Percentiles rank a stretch among this genome's conserved stretches.
phyloP scores from a whole-genome alignment of 2,797 vertebrate species.

The Australoheros facetus region DNA sequence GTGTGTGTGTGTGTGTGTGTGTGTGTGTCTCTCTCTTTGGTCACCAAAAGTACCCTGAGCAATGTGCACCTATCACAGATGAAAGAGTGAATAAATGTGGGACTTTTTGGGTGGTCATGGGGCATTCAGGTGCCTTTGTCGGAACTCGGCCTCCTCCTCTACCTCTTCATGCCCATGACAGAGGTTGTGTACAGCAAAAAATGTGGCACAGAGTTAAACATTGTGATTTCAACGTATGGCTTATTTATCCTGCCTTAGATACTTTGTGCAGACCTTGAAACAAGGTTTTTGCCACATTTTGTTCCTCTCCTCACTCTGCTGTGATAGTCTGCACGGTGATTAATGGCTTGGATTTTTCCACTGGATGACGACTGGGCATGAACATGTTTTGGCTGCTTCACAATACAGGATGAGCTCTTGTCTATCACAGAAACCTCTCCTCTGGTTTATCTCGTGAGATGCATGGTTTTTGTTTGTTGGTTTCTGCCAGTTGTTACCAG shows the following conservation, averaged over 20 bases:
- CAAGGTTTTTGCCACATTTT: constrained; percentile 39
- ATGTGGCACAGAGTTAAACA: constrained; percentile 20
- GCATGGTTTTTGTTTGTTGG: background rate
- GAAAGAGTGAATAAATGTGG: constrained; percentile 59
- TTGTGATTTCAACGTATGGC: constrained; percentile 12
- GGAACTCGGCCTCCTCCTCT: constrained; percentile 41
- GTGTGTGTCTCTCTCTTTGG: background rate
- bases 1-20: background rate
- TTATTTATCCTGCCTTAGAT: constrained; percentile 10
- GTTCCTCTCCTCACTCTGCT: constrained; percentile 13
- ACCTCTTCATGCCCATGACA: constrained; percentile 9
- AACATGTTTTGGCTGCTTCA: constrained; percentile 56
- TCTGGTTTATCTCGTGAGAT: constrained; percentile 21
- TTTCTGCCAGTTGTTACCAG: background rate
- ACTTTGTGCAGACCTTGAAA: constrained; percentile 9
- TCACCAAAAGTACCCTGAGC: constrained; percentile 22
- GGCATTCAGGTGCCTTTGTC: constrained; percentile 42
- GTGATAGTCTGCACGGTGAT: constrained; percentile 41
- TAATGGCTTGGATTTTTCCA: constrained; percentile 64
- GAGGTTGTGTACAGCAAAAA: constrained; percentile 20
- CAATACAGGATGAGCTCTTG: constrained; percentile 47
- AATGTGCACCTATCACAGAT: constrained; percentile 32
- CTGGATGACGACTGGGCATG: constrained; percentile 55
- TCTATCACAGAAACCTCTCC: constrained; percentile 32
- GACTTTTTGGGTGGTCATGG: constrained; percentile 15